A percentile compares a stretch with the other conserved stretches of the same genome.
Conservation (phyloP, 2,888 invertebrate species). For the Microplitis manilae region DNA sequence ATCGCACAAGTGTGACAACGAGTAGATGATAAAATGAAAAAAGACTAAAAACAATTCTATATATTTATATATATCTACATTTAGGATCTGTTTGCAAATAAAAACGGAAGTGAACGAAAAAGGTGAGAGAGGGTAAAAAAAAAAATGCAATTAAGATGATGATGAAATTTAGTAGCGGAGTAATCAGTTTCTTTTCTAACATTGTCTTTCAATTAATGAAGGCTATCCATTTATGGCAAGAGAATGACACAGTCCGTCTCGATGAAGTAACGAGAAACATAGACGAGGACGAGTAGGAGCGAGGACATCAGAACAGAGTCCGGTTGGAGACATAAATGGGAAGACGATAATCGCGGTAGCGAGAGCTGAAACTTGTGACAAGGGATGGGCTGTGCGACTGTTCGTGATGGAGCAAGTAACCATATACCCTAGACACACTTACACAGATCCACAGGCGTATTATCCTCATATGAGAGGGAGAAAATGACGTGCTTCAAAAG, state of each 20-base stretch:
- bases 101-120: neutral
- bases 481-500: slow-evolving; percentile 27
- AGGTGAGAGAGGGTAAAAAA: neutral
- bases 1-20: neutral
- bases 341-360: slow-evolving; percentile 18
- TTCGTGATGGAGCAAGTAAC: slow-evolving; percentile 6
- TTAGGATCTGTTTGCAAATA: neutral
- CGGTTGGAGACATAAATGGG: slow-evolving; percentile 26
- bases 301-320: neutral
- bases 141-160: neutral
- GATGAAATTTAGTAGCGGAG: slow-evolving; percentile 1
- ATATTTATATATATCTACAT: neutral
- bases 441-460: neutral
- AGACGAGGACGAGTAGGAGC: slow-evolving; percentile 9
- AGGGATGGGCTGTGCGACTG: slow-evolving; percentile 24
- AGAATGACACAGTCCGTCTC: slow-evolving; percentile 22
- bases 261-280: slow-evolving; percentile 3
- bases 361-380: slow-evolving; percentile 15
- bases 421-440: slow-evolving; percentile 1
- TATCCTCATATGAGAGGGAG: slow-evolving; percentile 26
- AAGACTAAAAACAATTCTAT: no score
- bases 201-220: slow-evolving; percentile 39
- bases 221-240: slow-evolving; percentile 24
- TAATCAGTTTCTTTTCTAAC: slow-evolving; percentile 30
- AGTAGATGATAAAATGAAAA: neutral